Evolutionary conservation across 2,888 invertebrate genomes (phyloP).

Genomic region (Acleris literana): DNA sequence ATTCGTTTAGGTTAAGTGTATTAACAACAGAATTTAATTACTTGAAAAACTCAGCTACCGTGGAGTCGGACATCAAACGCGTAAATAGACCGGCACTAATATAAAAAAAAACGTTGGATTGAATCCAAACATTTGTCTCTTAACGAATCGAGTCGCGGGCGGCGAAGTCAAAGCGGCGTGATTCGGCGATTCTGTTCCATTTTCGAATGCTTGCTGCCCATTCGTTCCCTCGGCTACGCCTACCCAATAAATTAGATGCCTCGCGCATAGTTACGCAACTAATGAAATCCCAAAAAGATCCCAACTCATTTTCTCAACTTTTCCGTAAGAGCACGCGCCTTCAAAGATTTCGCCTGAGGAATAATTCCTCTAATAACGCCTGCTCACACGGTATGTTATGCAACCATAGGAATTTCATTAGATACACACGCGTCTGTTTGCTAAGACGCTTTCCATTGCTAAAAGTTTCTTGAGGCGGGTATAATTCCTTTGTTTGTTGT

Average conservation of each 20-base stretch:
- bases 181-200: conserved; percentile 78
- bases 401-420: conserved; percentile 84
- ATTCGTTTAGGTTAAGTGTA: conserved; percentile 53
- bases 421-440: conserved; percentile 84
- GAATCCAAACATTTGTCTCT: conserved; percentile 83
- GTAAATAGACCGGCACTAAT: conserved; percentile 78
- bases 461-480: conserved; percentile 84
- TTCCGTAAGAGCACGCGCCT: conserved; percentile 82
- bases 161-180: conserved; percentile 75
- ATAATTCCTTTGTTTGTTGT: conserved; percentile 84
- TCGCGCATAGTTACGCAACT: conserved; percentile 80
- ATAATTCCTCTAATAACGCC: conserved; percentile 82
- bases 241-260: conserved; percentile 82
- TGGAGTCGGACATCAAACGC: conserved; percentile 63
- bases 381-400: conserved; percentile 81
- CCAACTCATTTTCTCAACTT: conserved; percentile 84
- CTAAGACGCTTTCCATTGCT: conserved; percentile 84
- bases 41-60: conserved; percentile 65
- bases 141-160: conserved; percentile 82
- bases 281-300: conserved; percentile 82
- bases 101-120: conserved; percentile 74
- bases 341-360: conserved; percentile 82
- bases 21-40: conserved; percentile 73
- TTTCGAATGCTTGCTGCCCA: conserved; percentile 80
- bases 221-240: conserved; percentile 81